Evolutionary conservation across 2,113 vertebrate genomes (phyloP).

Genomic region (Cervus canadensis): DNA sequence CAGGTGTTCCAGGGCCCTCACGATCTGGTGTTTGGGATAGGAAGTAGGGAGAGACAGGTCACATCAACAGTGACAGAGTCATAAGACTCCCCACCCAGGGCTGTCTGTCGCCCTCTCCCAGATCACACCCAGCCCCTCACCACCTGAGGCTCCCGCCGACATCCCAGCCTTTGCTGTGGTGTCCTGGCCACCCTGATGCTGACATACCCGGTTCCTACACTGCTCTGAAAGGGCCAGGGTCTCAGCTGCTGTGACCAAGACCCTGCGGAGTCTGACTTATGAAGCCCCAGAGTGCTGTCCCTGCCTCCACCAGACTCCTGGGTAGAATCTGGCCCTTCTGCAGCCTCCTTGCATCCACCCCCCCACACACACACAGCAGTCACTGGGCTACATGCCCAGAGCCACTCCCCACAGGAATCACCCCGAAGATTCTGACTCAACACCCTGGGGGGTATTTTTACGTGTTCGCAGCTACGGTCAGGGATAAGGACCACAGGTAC

Average conservation of each 20-base stretch:
- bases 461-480: not conserved
- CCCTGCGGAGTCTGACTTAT: not conserved
- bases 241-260: not conserved
- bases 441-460: not conserved
- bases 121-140: fast-evolving
- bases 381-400: not conserved
- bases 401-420: not conserved
- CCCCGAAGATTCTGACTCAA: not conserved
- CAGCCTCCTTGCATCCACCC: not conserved
- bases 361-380: not conserved
- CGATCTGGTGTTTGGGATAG: slow-evolving; percentile 71
- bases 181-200: not conserved
- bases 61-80: not conserved
- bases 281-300: too few relatives aligned
- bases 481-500: not conserved
- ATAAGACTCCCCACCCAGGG: fast-evolving
- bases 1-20: slow-evolving; percentile 85
- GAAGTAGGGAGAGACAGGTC: not conserved
- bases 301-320: not conserved
- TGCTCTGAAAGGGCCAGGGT: not conserved
- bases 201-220: not conserved
- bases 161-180: not conserved
- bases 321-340: not conserved
- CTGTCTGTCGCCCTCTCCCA: not conserved
- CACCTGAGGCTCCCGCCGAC: not conserved